Conservation (phyloP, 2,888 invertebrate species). For the Germaria angustata region DNA sequence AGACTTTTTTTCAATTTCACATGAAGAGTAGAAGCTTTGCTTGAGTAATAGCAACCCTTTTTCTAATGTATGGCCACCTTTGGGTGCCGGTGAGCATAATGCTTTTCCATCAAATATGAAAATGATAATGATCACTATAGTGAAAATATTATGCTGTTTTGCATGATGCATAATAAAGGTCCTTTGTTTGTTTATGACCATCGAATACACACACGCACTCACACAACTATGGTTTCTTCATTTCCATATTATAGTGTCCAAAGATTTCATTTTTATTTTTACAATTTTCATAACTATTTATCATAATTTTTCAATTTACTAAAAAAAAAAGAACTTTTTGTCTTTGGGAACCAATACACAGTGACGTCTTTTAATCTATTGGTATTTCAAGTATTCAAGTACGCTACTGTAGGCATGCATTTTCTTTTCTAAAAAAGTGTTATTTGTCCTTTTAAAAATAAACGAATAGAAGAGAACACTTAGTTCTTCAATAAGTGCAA, state of each 20-base stretch:
- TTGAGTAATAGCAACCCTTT: conserved; percentile 51
- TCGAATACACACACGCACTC: conserved; percentile 1
- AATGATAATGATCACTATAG: conserved; percentile 47
- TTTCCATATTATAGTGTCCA: conserved; percentile 47
- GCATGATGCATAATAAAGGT: conserved; percentile 55
- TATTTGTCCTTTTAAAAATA: background rate
- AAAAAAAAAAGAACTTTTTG: conserved; percentile 47
- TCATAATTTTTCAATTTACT: conserved; percentile 80
- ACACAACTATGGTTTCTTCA: background rate
- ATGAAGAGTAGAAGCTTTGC: background rate
- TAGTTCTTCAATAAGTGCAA: too few relatives aligned
- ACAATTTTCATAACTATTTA: conserved; percentile 73
- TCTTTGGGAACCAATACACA: conserved; percentile 42
- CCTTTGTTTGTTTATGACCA: conserved; percentile 57
- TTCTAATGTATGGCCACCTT: background rate
- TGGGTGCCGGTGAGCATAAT: conserved; percentile 8
- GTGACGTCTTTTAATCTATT: background rate
- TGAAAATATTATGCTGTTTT: conserved; percentile 47
- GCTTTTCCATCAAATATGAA: background rate
- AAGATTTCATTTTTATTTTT: conserved; percentile 31
- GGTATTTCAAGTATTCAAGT: background rate
- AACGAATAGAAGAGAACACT: too few relatives aligned
- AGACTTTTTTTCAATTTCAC: conserved; percentile 3
- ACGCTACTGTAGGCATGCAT: conserved; percentile 1
- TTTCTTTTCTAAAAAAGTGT: background rate